These are phyloP conservation scores for Notolepis coatsorum DNA, from an alignment of 2,797 vertebrate genomes.

Conservation along the genomic window DNA sequence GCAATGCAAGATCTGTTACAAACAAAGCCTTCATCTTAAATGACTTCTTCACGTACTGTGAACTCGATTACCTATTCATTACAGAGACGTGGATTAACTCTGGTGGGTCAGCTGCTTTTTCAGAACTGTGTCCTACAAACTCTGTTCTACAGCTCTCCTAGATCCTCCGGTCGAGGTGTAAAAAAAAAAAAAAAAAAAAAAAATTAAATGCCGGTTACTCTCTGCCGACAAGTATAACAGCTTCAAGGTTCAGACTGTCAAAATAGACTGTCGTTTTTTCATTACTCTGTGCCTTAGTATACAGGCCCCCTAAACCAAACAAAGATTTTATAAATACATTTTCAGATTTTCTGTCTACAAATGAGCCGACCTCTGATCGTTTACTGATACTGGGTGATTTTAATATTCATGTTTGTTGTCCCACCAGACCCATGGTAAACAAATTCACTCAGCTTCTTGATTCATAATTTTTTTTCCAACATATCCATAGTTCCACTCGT, in stretches of 20 bases:
- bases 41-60: background rate
- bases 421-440: too few relatives aligned
- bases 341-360: background rate
- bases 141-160: background rate
- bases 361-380: background rate
- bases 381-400: background rate
- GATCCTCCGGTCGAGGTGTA: too few relatives aligned
- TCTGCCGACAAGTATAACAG: too few relatives aligned
- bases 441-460: too few relatives aligned
- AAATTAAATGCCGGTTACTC: too few relatives aligned
- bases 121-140: background rate
- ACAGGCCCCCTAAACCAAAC: background rate
- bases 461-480: too few relatives aligned
- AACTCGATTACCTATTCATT: background rate
- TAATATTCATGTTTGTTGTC: too few relatives aligned
- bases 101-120: background rate
- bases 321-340: background rate
- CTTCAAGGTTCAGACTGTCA: too few relatives aligned
- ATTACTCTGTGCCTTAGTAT: background rate
- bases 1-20: background rate
- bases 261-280: too few relatives aligned
- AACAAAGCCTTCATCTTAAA: background rate
- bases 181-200: too few relatives aligned
- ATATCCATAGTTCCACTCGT: too few relatives aligned
- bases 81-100: background rate